Evolutionary conservation across 2,797 vertebrate genomes (phyloP), one percentile per base, ranked within the genome.

Genomic region (Smutsia temminckii): DNA sequence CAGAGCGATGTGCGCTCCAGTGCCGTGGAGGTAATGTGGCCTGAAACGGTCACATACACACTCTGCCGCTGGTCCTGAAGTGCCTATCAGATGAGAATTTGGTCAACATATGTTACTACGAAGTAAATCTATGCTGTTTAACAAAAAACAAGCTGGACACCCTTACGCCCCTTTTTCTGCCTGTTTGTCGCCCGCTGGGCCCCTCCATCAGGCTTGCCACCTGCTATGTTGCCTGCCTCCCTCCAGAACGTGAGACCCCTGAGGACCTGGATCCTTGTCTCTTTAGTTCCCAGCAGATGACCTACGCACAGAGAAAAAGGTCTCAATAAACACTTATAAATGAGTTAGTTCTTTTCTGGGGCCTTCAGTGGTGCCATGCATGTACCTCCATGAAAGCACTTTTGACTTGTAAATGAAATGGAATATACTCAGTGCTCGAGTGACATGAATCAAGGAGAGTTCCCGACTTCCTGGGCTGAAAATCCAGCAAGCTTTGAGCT

Each of bases 1-100:
- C 42, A n/a, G 18, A 64, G 21, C 14, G 3, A 46, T 13, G 17
- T 1, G 20, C 0, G 7, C n/a, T 51, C 11, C 32, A 23, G 25
- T 5, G 16, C 0, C 32, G 27, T 3, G 12, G 0, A 16, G 23
- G 25, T 7, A 8, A 49, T 3, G 27, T 9, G 32, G 9, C 20
- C 37, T 20, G 8, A 57, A 57, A 49, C 20, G 37, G 10, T 57
- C 3, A 1, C 0, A 0, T 14, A 9, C 4, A 0, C 6, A 16
- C 5, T 20, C 3, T 27, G 25, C 21, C 9, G 61, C n/a, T 61
- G 53, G 10, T 2, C 18, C 75, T 53, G 57, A 59, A n/a, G 27
- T 9, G 8, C 7, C n/a, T 7, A 2, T 86, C 32, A 18, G 34
- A 63, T 18, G 12, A 55, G 57, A 21, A 6, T 3, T 4, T 18